Percentiles rank a stretch among this genome's conserved stretches.
These are phyloP conservation scores for Typhlichthys eigenmanni DNA, from an alignment of 2,797 vertebrate genomes.

Conservation along the genomic window DNA sequence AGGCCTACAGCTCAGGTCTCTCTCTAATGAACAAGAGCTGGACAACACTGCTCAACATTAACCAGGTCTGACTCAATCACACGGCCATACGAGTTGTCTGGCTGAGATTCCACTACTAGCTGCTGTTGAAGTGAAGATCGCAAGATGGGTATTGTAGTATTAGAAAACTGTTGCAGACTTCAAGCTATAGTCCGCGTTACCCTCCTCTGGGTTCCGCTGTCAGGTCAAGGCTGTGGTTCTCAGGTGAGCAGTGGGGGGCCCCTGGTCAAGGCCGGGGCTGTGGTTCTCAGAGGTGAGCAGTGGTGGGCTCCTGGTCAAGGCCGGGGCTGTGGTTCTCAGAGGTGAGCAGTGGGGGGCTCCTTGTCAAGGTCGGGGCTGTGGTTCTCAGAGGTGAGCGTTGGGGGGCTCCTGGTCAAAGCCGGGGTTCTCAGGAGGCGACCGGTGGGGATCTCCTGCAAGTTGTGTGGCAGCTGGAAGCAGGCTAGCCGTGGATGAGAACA, in stretches of 20 bases:
- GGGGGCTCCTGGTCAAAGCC: constrained; percentile 10
- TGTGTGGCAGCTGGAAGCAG: constrained; percentile 43
- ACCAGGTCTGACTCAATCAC: too few relatives aligned
- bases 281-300: too few relatives aligned
- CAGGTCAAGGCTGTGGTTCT: background rate
- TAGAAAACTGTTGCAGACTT: background rate
- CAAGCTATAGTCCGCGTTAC: background rate
- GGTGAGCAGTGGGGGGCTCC: constrained; percentile 24
- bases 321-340: constrained; percentile 33
- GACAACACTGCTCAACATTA: too few relatives aligned
- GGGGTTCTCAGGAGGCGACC: too few relatives aligned
- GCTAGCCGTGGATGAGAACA: constrained; percentile 15
- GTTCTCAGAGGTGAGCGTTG: too few relatives aligned
- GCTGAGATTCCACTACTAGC: too few relatives aligned
- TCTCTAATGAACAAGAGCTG: too few relatives aligned
- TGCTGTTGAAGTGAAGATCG: background rate
- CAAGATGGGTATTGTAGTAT: background rate
- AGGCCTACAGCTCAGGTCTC: too few relatives aligned
- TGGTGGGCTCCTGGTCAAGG: too few relatives aligned
- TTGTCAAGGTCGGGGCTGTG: constrained; percentile 14
- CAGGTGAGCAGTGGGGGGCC: too few relatives aligned
- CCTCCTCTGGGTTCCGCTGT: background rate
- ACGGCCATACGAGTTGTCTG: too few relatives aligned
- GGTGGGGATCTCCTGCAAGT: constrained; percentile 7
- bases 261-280: background rate